Conservation (phyloP, 2,888 invertebrate genomes). For the Nomada flava region DNA sequence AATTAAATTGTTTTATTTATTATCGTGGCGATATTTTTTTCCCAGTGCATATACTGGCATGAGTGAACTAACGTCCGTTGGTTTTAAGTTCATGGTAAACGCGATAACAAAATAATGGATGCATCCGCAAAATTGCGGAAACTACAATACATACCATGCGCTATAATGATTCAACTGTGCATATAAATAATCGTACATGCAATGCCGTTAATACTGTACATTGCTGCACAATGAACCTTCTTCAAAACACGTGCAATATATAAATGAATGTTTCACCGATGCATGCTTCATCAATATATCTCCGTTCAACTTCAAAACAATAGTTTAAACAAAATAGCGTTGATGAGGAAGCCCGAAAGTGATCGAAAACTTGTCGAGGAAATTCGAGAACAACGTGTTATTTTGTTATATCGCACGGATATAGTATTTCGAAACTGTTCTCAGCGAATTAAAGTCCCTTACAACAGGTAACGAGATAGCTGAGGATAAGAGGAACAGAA, state of each 20-base stretch:
- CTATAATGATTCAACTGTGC: no score
- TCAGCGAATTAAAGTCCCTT: conserved; percentile 47
- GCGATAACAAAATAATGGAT: conserved; percentile 45
- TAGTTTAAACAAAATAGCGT: not conserved
- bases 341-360: not conserved
- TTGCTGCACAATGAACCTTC: no score
- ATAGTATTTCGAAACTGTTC: conserved; percentile 54
- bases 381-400: conserved; percentile 14
- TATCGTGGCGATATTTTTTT: no score
- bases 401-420: conserved; percentile 49
- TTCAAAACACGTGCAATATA: no score
- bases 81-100: conserved; percentile 3
- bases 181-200: no score
- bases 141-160: not conserved
- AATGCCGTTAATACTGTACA: no score
- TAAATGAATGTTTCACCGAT: no score
- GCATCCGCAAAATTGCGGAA: conserved; percentile 48
- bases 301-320: not conserved
- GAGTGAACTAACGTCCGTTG: no score
- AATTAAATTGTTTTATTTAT: no score
- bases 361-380: not conserved
- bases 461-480: conserved; percentile 58
- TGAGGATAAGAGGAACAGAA: conserved; percentile 34
- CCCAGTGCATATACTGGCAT: no score
- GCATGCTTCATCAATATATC: no score